Evolutionary conservation across 2,888 invertebrate genomes (phyloP), one percentile per base, ranked within the genome.

Genomic region (Erpobdella octoculata): DNA sequence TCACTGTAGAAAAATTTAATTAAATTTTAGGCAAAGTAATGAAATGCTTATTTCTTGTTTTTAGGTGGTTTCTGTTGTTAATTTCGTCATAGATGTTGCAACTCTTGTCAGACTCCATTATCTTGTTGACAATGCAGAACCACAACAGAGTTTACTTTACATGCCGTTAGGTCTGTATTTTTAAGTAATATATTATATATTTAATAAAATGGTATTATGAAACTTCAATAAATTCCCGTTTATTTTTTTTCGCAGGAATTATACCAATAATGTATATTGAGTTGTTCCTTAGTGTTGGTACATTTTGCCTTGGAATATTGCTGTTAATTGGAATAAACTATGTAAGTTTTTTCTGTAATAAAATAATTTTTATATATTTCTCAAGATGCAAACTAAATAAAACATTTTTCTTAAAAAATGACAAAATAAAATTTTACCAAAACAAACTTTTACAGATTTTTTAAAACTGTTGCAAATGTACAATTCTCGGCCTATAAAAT

Each of bases 241-340:
- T 12, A 41, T 41, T 53, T 53, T 2, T 25, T 25, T 12, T 41
- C 58, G 37, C 72, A 76, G 76, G 76, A 33, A 73, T 76, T 18
- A 72, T 76, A 31, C 73, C 72, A 21, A 68, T 76, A 38, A 75
- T 75, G 48, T 76, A 76, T 68, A 75, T 76, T 15, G 76, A 76
- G 59, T 70, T 76, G 61, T 70, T 68, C 18, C 70, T 69, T 64
- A 73, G 72, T 33, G 21, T 76, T 2, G 53, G 33, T 21, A n/a
- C 73, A n/a, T 65, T 75, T 33, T 59, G 33, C 2, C 67, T 75
- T 5, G 73, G 72, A 25, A 70, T 76, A 36, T 41, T 74, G 0
- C 73, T 76, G 6, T 53, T 71, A 37, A 72, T 76, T 21, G 76
- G 76, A 53, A 75, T 76, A 59, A 76, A 76, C 61, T 65, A 70